Base-by-base conservation (phyloP, 2,797 vertebrate genomes). In the Acanthurus lineatus region DNA sequence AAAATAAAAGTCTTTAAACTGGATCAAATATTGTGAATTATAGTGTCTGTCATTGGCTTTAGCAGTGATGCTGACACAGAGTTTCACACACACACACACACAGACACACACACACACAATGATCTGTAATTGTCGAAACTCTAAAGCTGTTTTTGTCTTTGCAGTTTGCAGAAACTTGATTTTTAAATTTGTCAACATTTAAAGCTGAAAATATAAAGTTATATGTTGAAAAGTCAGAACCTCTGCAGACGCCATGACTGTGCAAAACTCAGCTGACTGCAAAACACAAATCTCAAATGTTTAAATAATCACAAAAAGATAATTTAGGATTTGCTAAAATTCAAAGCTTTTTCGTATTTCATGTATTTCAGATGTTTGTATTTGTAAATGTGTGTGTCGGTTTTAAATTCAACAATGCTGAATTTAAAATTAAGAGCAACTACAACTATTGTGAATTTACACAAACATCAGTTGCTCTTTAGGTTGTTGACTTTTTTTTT, bases 61-160 rank as follows among this genome's bases (percentile, higher is more conserved):
- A 58, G 2, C 0, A 7, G 10, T 19, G 17, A 79, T 38, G 1
- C 35, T 67, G 15, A 16, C 15, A 6, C 9, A 25, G 2, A 52
- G 42, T 64, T 73, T 57, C 71, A 47, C 66, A 69, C 54, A 72
- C 51, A 73, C 63, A 65, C 57, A 40, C 59, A 53, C 69, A 60
- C 62, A 58, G 57, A 52, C 69, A 42, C 51, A 68, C 40, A 70
- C 51, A 73, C 51, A 57, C 9, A 57, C 52, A 16, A 2, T 0
- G 53, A 59, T 6, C 5, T 45, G 8, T 38, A 40, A n/a, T 22
- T 11, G 15, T 53, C 0, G 42, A 20, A 12, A 19, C 53, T 47
- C 4, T 48, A 8, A 60, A 61, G 15, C 32, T 56, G 25, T 25
- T 25, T 25, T 25, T 25, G 2, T 25, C 25, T 25, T 25, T 25